These are phyloP conservation scores for Lates calcarifer DNA, from an alignment of 2,113 vertebrate genomes.

Conservation along the genomic window DNA sequence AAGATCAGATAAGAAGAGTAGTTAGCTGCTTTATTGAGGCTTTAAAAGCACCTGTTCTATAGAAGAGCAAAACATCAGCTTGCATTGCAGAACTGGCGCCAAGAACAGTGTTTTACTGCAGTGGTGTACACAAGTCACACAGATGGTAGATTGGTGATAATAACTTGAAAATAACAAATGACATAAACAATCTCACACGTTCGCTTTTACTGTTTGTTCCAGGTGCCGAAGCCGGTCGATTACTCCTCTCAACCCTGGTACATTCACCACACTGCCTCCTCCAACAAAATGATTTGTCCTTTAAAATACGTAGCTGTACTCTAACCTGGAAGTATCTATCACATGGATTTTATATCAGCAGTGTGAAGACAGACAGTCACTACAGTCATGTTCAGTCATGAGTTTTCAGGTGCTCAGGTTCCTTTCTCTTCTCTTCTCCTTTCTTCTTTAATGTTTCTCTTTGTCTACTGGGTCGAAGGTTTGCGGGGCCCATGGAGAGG, in stretches of 20 bases:
- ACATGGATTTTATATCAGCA: background rate
- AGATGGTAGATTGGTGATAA: background rate
- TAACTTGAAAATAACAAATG: slow-evolving; percentile 15
- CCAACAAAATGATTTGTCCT: background rate
- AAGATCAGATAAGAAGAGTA: slow-evolving; percentile 70
- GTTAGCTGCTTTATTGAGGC: slow-evolving; percentile 59
- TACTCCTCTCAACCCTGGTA: slow-evolving; percentile 95
- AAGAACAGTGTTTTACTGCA: slow-evolving; percentile 7
- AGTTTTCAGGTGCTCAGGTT: background rate
- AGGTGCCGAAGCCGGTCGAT: slow-evolving; percentile 96
- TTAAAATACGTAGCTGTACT: background rate
- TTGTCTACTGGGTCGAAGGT: slow-evolving; percentile 83
- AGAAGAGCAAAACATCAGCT: slow-evolving; percentile 3
- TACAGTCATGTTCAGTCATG: background rate
- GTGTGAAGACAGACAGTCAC: background rate
- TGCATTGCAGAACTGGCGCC: slow-evolving; percentile 3
- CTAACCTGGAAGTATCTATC: background rate
- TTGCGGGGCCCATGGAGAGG: slow-evolving; percentile 95
- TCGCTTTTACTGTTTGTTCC: slow-evolving; percentile 50
- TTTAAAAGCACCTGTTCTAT: slow-evolving; percentile 46
- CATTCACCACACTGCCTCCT: slow-evolving; percentile 65
- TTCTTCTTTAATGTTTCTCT: background rate
- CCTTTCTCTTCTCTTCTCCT: background rate
- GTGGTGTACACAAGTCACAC: background rate
- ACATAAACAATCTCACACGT: slow-evolving; percentile 29